Evolutionary conservation across 2,888 invertebrate species (phyloP).

Genomic region (Leptinotarsa rubiginosa): DNA sequence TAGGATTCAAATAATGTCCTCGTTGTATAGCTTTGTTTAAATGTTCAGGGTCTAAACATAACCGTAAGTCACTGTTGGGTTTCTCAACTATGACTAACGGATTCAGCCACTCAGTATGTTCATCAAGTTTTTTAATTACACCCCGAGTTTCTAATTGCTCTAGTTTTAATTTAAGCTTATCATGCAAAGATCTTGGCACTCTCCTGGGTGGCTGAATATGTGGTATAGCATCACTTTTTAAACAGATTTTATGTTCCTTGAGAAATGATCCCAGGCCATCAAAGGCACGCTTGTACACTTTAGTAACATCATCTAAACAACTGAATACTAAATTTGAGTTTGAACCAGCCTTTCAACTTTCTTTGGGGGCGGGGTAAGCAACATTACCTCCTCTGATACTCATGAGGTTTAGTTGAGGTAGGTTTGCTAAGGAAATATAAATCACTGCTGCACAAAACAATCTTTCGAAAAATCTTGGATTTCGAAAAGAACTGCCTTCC

Average conservation of each 20-base stretch:
- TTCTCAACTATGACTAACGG: slow-evolving; percentile 37
- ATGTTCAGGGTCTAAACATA: slow-evolving; percentile 35
- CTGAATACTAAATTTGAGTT: background rate
- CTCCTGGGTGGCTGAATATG: slow-evolving; percentile 24
- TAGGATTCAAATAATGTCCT: slow-evolving; percentile 34
- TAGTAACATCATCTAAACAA: slow-evolving; percentile 5
- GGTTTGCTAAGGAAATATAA: no score
- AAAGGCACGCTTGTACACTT: slow-evolving; percentile 30
- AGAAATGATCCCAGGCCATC: slow-evolving; percentile 40
- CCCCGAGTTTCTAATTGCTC: slow-evolving; percentile 21
- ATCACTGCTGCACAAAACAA: no score
- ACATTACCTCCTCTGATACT: no score
- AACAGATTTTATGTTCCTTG: slow-evolving; percentile 39
- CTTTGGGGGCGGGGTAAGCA: no score
- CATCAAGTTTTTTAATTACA: slow-evolving; percentile 29
- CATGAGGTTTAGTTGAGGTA: no score
- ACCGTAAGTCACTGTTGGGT: slow-evolving; percentile 32
- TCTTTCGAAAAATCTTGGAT: no score
- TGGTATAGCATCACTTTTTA: slow-evolving; percentile 39
- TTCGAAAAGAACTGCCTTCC: no score
- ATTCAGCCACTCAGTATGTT: slow-evolving; percentile 29
- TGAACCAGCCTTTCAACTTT: no score
- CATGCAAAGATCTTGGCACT: slow-evolving; percentile 22
- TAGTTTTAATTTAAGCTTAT: slow-evolving; percentile 31
- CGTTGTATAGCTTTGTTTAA: slow-evolving; percentile 34